Evolutionary conservation across 2,113 vertebrate species (phyloP).

Genomic region (Podiceps cristatus): DNA sequence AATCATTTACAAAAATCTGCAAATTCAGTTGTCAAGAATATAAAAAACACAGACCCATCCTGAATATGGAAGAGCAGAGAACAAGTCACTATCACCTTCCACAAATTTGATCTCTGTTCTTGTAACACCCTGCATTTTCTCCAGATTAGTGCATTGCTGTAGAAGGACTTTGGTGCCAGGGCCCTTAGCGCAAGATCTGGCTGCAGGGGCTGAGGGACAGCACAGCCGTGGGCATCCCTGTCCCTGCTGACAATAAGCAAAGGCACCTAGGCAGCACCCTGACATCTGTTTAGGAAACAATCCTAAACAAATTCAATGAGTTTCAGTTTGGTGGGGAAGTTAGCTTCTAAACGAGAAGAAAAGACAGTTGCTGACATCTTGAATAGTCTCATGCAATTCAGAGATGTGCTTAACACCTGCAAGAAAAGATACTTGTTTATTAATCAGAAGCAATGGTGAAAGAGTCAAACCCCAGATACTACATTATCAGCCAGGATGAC

Average conservation of each 20-base stretch:
- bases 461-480: not conserved
- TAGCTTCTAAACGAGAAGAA: not conserved
- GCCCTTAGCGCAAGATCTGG: fast-evolving
- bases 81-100: not conserved
- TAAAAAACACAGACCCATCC: not conserved
- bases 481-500: not conserved
- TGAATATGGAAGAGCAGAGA: not conserved
- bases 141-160: not conserved
- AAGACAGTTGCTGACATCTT: not conserved
- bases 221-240: fast-evolving
- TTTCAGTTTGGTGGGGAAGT: not conserved
- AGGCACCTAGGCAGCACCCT: fast-evolving
- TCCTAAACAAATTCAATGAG: not conserved
- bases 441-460: not conserved
- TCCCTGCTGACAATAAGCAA: not conserved
- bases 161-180: not conserved
- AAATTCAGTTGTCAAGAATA: not conserved
- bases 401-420: not conserved
- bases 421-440: not conserved
- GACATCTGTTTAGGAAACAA: not conserved
- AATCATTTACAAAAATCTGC: not conserved
- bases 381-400: not conserved
- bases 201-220: not conserved
- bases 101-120: not conserved
- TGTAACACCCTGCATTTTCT: not conserved